Base-by-base conservation (phyloP, 1,140 invertebrate genomes). In the Myzus persicae region DNA sequence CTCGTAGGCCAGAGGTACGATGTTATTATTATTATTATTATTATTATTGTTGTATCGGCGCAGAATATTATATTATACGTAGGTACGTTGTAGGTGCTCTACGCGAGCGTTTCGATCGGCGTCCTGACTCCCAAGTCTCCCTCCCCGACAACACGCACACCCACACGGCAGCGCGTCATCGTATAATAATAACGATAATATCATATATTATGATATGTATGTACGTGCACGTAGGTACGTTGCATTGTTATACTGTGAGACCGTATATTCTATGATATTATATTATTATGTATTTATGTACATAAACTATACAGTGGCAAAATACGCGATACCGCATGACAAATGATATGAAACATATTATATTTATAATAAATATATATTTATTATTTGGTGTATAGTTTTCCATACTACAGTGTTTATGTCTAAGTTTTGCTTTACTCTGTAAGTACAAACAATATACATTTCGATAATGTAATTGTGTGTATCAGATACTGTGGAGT, bases 181-280 rank as follows among this genome's bases (percentile, higher is more conserved):
- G 59, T 76, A 76, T 76, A 76, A 76, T 76, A 18, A n/a, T 76
- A 76, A 76, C 31, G 59, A 76, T 76, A 76, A 76, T 76, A 76
- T 76, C 59, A n/a, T 76, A 67, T n/a, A 76, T 76, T n/a, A 76
- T 76, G 31, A 76, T 76, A n/a, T 76, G 48, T 76, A 76, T n/a
- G 3, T 67, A 67, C 59, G 31, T n/a, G 59, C 59, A n/a, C 59
- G 59, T 76, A 76, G 31, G 31, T 76, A 18, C 36, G 36, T 36
- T 76, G 59, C 59, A 76, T 76, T 76, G 59, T 76, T 76, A 76
- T 18, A n/a, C 36, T 54, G 24, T 9, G 59, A n/a, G 59, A 67
- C 31, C 31, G 59, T 31, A 67, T n/a, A 67, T 67, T n/a, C 14
- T n/a, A 6, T 67, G 9, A 9, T 67, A 76, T 76, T 31, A 67